Evolutionary conservation across 1,140 invertebrate genomes (phyloP).

Genomic region (Tetraneura akinire): DNA sequence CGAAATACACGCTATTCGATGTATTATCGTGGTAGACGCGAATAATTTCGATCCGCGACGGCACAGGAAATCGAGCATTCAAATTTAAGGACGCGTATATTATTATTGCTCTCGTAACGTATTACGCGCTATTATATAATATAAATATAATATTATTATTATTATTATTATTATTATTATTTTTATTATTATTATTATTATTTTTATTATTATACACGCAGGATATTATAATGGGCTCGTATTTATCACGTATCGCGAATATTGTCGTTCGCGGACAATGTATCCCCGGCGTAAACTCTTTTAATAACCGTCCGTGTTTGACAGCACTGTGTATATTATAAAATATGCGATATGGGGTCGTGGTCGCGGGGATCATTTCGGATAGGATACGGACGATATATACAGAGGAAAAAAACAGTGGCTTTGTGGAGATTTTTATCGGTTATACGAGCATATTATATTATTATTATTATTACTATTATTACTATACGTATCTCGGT

Average conservation of each 20-base stretch:
- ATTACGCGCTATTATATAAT: neutral
- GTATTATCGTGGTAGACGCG: constrained; percentile 3
- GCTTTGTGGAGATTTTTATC: constrained; percentile 49
- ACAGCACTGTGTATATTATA: constrained; percentile 44
- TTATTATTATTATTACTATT: no score
- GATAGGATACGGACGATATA: neutral
- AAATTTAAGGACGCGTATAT: neutral
- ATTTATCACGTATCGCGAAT: constrained; percentile 43
- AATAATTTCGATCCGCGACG: neutral
- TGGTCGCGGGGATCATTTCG: constrained; percentile 17
- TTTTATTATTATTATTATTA: neutral
- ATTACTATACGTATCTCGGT: neutral
- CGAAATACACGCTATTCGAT: neutral
- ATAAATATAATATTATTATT: neutral
- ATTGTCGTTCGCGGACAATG: constrained; percentile 39
- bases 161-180: constrained; percentile 4
- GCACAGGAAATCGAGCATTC: neutral
- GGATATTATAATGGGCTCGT: constrained; percentile 33
- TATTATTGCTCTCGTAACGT: neutral
- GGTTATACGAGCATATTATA: constrained; percentile 3
- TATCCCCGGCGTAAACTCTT: constrained; percentile 31
- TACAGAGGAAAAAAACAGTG: constrained; percentile 31
- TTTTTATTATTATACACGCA: constrained; percentile 26
- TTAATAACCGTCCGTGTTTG: constrained; percentile 49
- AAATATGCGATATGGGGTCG: constrained; percentile 42